phyloP scores from a whole-genome alignment of 2,888 invertebrate genomes.

The Diadromus collaris region DNA sequence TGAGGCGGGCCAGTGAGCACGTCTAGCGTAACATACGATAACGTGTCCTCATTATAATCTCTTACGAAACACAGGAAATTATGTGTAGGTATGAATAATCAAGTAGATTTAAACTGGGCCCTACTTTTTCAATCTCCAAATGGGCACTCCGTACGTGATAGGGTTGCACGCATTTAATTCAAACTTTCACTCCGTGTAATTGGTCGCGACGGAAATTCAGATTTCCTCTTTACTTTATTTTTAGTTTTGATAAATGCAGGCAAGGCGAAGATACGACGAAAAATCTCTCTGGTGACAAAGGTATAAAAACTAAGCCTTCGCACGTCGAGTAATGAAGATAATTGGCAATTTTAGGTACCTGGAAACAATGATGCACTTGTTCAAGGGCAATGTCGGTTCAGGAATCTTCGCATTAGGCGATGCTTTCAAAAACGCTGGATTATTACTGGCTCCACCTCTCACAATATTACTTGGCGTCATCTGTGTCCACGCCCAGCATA shows the following conservation, averaged over 20 bases:
- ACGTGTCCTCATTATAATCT: constrained; percentile 32
- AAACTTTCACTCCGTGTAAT: constrained; percentile 13
- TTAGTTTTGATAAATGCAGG: background rate
- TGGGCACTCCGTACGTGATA: background rate
- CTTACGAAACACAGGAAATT: constrained; percentile 37
- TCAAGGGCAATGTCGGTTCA: constrained; percentile 98
- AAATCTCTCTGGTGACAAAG: constrained; percentile 1
- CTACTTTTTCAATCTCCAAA: constrained; percentile 34
- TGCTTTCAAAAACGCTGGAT: constrained; percentile 95
- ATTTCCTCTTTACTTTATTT: constrained; percentile 13
- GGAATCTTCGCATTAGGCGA: constrained; percentile 98
- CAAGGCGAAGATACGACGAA: background rate
- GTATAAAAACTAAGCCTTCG: constrained; percentile 1
- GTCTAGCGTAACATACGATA: constrained; percentile 13
- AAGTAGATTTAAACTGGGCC: constrained; percentile 28
- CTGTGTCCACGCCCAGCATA: constrained; percentile 96
- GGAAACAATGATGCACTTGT: constrained; percentile 94
- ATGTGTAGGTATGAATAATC: constrained; percentile 31
- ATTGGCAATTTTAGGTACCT: constrained; percentile 84
- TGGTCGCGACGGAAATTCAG: background rate
- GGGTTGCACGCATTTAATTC: background rate
- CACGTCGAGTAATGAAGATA: constrained; percentile 38
- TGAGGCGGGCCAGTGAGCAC: background rate
- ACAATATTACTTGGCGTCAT: constrained; percentile 91
- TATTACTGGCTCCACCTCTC: constrained; percentile 90